These are phyloP conservation scores for Cryptomyrus ogoouensis DNA, from an alignment of 2,113 vertebrate species.

Conservation along the genomic window DNA sequence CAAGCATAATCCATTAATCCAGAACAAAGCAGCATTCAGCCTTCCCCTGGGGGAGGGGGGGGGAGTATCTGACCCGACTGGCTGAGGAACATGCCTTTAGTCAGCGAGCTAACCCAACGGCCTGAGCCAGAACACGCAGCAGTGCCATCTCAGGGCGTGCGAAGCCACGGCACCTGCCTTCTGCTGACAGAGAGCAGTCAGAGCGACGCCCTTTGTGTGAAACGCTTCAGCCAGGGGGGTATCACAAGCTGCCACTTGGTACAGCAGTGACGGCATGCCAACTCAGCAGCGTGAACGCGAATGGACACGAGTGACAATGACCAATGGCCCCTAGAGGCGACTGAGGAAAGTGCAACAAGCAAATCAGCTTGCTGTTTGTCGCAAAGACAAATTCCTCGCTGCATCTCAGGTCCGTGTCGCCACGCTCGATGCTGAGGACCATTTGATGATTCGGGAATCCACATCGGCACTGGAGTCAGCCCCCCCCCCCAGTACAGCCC, in stretches of 20 bases:
- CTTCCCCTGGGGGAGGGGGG: not conserved
- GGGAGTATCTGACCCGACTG: not conserved
- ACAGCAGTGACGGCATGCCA: not conserved
- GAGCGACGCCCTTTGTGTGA: not conserved
- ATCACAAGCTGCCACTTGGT: not conserved
- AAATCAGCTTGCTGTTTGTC: not conserved
- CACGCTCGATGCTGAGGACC: not conserved
- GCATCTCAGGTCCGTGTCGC: not conserved
- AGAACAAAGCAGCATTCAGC: slow-evolving; percentile 1
- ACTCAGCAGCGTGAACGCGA: not conserved
- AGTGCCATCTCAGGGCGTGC: not conserved
- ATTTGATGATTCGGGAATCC: not conserved
- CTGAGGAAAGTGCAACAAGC: not conserved
- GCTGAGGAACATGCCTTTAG: not conserved
- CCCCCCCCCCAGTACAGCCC: not conserved
- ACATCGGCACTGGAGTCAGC: not conserved
- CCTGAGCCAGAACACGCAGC: not conserved
- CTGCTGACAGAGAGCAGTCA: not conserved
- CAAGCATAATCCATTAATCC: slow-evolving; percentile 9
- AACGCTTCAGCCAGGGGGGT: not conserved
- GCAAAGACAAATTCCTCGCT: not conserved
- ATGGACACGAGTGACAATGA: not conserved
- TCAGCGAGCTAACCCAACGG: not conserved
- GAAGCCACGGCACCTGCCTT: not conserved
- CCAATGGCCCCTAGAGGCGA: not conserved